Percentiles rank a stretch among this genome's conserved stretches.
Evolutionary conservation across 2,113 vertebrate genomes (phyloP).

Genomic region (Oreochromis tanganicae): DNA sequence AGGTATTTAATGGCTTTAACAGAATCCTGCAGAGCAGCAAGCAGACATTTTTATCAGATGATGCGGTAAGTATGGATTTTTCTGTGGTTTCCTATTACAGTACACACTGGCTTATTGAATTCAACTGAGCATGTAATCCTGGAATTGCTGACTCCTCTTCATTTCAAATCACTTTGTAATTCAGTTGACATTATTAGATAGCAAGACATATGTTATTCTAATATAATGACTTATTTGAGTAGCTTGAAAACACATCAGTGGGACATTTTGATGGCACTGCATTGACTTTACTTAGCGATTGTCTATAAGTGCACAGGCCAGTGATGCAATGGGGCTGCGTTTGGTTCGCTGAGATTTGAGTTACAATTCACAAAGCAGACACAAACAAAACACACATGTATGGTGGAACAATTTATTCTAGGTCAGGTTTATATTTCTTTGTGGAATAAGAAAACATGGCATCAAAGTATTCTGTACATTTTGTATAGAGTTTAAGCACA

Average conservation of each 20-base stretch:
- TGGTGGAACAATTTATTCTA: not conserved
- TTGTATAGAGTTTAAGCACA: not conserved
- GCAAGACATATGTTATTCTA: conserved; percentile 50
- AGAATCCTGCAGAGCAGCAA: conserved; percentile 36
- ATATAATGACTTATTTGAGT: conserved; percentile 38
- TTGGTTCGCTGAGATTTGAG: conserved; percentile 21
- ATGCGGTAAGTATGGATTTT: conserved; percentile 64
- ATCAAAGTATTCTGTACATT: not conserved
- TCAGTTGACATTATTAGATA: conserved; percentile 51
- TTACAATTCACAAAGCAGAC: not conserved
- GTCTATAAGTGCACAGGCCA: not conserved
- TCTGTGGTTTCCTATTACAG: conserved; percentile 60
- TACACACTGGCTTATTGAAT: conserved; percentile 51
- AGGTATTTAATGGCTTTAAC: conserved; percentile 55
- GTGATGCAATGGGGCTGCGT: conserved; percentile 4
- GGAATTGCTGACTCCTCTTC: conserved; percentile 53
- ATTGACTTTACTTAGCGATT: not conserved
- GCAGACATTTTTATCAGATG: conserved; percentile 62
- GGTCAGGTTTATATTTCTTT: not conserved
- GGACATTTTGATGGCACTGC: not conserved
- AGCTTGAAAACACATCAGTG: conserved; percentile 31
- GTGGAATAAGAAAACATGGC: not conserved
- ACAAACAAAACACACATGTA: not conserved
- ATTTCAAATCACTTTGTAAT: conserved; percentile 58
- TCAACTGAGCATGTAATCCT: conserved; percentile 61